Evolutionary conservation across 2,797 vertebrate genomes (phyloP).

Genomic region (Gymnoscopelus braueri): DNA sequence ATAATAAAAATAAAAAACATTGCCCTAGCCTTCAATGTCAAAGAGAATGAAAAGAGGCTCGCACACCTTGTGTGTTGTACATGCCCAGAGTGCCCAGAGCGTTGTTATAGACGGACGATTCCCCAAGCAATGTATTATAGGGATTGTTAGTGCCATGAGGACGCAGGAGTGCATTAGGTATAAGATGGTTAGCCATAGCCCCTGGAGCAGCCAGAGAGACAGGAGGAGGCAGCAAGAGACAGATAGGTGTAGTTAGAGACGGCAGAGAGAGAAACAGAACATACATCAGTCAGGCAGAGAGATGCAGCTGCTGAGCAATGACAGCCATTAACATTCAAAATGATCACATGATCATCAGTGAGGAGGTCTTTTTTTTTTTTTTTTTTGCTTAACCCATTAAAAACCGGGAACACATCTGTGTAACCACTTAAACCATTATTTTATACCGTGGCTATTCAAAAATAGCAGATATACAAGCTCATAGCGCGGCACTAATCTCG

Average conservation of each 20-base stretch:
- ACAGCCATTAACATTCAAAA: slow-evolving; percentile 85
- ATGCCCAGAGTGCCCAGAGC: slow-evolving; percentile 99
- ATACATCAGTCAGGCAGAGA: slow-evolving; percentile 88
- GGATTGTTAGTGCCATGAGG: slow-evolving; percentile 99
- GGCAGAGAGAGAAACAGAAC: slow-evolving; percentile 62
- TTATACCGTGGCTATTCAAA: too few species aligned
- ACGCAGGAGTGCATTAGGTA: slow-evolving; percentile 99
- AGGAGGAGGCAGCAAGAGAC: slow-evolving; percentile 47
- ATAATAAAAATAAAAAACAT: slow-evolving; percentile 49
- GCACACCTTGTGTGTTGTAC: slow-evolving; percentile 99
- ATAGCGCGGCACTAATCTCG: too few species aligned
- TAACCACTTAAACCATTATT: too few species aligned
- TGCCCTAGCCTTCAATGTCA: slow-evolving; percentile 66
- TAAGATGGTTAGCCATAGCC: slow-evolving; percentile 99
- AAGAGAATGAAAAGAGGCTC: slow-evolving; percentile 87
- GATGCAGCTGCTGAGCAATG: slow-evolving; percentile 88
- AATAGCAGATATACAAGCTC: too few species aligned
- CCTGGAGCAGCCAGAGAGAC: slow-evolving; percentile 93
- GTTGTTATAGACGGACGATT: slow-evolving; percentile 99
- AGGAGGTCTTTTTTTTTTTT: slow-evolving; percentile 10
- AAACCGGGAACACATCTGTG: too few species aligned
- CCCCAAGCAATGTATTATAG: slow-evolving; percentile 99
- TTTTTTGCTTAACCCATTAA: slow-evolving; percentile 26
- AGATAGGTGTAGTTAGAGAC: slow-evolving; percentile 40
- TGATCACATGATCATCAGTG: slow-evolving; percentile 75